These are phyloP conservation scores for Dallia pectoralis DNA, from an alignment of 2,797 vertebrate genomes.

Conservation along the genomic window DNA sequence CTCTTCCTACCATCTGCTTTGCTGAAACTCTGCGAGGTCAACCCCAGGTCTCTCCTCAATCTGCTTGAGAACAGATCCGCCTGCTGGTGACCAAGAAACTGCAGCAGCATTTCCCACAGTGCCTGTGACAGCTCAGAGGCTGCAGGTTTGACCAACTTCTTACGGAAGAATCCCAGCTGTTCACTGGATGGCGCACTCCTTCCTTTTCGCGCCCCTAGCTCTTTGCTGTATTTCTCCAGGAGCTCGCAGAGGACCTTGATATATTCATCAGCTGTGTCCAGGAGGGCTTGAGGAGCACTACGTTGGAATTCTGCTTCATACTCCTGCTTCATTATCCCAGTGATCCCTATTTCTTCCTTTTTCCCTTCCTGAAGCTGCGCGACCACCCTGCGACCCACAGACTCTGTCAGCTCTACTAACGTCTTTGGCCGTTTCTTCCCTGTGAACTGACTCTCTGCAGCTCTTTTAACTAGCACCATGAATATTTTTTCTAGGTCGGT, in stretches of 20 bases:
- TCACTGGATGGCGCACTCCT: not conserved
- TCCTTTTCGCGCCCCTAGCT: not conserved
- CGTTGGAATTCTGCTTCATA: not conserved
- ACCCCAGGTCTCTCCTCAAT: not conserved
- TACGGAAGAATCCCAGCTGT: not conserved
- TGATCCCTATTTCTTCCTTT: not conserved
- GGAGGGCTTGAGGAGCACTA: slow-evolving; percentile 1
- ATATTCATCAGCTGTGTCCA: slow-evolving; percentile 2
- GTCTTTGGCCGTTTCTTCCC: not conserved
- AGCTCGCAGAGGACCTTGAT: slow-evolving; percentile 5
- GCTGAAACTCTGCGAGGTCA: not conserved
- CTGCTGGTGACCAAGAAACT: slow-evolving; percentile 4
- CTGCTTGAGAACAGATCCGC: not conserved
- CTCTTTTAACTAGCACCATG: slow-evolving; percentile 9
- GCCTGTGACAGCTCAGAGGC: not conserved
- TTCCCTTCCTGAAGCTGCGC: not conserved
- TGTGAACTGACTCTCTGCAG: slow-evolving; percentile 5
- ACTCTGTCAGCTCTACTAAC: not conserved
- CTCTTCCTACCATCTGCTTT: not conserved
- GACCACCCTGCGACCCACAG: not conserved
- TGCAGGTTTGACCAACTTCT: not conserved
- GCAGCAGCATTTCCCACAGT: slow-evolving; percentile 6
- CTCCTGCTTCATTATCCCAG: slow-evolving; percentile 1
- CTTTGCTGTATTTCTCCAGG: not conserved
- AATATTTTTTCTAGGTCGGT: not conserved